Conservation (phyloP, 1,140 invertebrate genomes). For the Pseudomyrmex gracilis region DNA sequence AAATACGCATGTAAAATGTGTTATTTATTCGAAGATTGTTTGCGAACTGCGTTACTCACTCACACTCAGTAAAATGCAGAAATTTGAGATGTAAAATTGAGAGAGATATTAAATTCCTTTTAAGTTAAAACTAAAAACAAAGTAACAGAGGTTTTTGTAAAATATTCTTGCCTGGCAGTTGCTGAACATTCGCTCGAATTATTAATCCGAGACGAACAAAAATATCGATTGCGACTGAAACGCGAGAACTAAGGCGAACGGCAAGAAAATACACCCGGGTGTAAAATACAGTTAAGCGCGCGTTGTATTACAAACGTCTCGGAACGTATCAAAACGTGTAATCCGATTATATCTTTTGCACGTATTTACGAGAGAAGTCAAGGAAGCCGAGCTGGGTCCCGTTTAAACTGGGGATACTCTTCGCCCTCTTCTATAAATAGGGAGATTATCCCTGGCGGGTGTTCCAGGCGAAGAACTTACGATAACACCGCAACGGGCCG, state of each 20-base stretch:
- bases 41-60: no score
- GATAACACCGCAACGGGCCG: constrained; percentile 50
- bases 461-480: constrained; percentile 47
- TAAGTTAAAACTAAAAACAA: background rate
- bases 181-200: background rate
- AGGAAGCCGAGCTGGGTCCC: constrained; percentile 27
- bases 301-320: constrained; percentile 42
- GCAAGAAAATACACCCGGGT: constrained; percentile 36
- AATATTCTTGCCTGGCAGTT: background rate
- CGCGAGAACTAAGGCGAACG: constrained; percentile 6
- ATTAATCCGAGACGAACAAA: background rate
- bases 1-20: background rate
- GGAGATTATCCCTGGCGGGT: constrained; percentile 37
- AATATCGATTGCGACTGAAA: constrained; percentile 14
- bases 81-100: background rate
- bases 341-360: constrained; percentile 53
- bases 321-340: constrained; percentile 55
- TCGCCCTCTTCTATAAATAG: constrained; percentile 60
- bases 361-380: constrained; percentile 50
- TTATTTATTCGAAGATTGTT: background rate
- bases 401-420: constrained; percentile 50
- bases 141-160: background rate
- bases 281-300: constrained; percentile 35
- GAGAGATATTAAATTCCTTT: background rate
- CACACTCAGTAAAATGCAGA: background rate